Conservation (phyloP, 2,113 vertebrate genomes). For the Crotalus horridus region DNA sequence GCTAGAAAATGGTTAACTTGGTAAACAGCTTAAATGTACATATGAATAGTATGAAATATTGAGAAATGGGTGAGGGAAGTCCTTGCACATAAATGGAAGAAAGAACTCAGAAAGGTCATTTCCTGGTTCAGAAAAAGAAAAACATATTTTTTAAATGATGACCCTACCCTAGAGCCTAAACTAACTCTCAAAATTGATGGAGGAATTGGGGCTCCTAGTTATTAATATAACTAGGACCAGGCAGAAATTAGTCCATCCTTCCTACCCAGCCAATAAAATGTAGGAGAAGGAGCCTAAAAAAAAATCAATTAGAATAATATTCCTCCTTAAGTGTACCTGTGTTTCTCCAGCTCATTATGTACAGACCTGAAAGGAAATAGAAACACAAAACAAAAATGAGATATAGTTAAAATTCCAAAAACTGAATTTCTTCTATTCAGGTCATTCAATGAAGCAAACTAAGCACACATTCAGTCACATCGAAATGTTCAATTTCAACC, state of each 20-base stretch:
- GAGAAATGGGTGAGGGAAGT: not conserved
- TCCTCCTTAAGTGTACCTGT: conserved; percentile 70
- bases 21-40: not conserved
- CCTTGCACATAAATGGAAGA: not conserved
- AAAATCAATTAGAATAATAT: not conserved
- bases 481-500: not conserved
- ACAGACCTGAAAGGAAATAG: conserved; percentile 72
- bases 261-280: not conserved
- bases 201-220: not conserved
- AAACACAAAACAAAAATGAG: not conserved
- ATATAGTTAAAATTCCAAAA: not conserved
- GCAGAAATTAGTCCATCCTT: not conserved
- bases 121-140: not conserved
- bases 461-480: not conserved
- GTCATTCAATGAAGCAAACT: not conserved
- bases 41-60: not conserved
- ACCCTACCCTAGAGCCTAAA: not conserved
- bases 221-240: not conserved
- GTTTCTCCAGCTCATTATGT: conserved; percentile 88
- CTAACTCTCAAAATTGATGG: not conserved
- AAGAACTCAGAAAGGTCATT: not conserved
- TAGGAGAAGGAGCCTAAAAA: not conserved
- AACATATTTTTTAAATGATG: not conserved
- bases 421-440: not conserved
- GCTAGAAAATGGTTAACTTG: not conserved